These are phyloP conservation scores for Nephrotoma flavescens DNA, from an alignment of 2,888 invertebrate species.

Conservation along the genomic window DNA sequence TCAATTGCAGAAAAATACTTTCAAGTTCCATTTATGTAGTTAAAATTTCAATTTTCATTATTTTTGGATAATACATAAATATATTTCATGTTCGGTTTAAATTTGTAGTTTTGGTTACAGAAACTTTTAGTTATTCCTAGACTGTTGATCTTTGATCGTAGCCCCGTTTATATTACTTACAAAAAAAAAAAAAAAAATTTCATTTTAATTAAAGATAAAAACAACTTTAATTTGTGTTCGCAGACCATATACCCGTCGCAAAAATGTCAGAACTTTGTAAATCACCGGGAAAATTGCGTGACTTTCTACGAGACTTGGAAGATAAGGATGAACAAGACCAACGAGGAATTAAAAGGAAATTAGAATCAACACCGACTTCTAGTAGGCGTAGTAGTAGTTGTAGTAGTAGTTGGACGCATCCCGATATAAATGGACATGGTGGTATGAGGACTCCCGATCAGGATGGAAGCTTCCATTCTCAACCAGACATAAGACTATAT, in stretches of 20 bases:
- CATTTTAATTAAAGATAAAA: not conserved
- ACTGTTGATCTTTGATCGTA: not conserved
- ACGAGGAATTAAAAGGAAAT: not conserved
- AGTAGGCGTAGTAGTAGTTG: not conserved
- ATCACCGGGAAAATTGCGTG: slow-evolving; percentile 21
- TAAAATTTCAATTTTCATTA: too few relatives aligned
- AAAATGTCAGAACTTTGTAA: slow-evolving; percentile 23
- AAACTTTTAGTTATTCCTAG: not conserved
- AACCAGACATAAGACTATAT: not conserved
- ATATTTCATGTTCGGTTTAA: not conserved
- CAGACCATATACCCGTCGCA: slow-evolving; percentile 29
- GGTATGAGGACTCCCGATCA: not conserved
- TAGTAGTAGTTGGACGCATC: not conserved
- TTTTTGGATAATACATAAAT: too few relatives aligned
- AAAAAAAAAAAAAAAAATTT: not conserved
- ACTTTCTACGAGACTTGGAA: slow-evolving; percentile 8
- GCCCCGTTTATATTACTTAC: not conserved
- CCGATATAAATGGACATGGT: not conserved
- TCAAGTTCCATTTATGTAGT: too few relatives aligned
- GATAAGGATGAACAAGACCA: not conserved
- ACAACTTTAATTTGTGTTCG: slow-evolving; percentile 16
- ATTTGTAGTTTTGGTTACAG: not conserved
- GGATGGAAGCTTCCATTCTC: not conserved
- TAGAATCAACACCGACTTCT: not conserved
- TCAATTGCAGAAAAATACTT: too few relatives aligned